Base-by-base conservation (phyloP, 2,888 invertebrate species). In the Mechanitis mazaeus region DNA sequence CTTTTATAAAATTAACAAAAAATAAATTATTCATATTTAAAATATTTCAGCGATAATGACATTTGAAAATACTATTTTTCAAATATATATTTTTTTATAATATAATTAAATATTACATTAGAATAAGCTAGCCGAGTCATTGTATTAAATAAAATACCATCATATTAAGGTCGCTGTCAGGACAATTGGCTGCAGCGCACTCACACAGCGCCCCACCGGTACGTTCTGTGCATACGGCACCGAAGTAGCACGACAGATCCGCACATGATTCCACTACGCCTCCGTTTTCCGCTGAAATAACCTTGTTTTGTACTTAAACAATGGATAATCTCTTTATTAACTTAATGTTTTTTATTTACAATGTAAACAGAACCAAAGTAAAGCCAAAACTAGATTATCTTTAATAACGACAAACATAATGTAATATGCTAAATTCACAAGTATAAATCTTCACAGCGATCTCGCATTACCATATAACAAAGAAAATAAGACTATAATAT, bases 221-320 rank as follows among this genome's bases (percentile, higher is more conserved):
- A 64, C 93, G 92, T 76, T 95, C 94, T 45, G 93, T 92, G 83
- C 97, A 97, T 56, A 93, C 92, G 1, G 96, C 96, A 7, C 96
- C 96, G 78, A 95, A 96, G 78, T 95, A 94, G 79, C 97, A 97
- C 45, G 93, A 93, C 71, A 96, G 84, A 67, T 95, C 94, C 61
- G 92, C 89, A 82, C 96, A 96, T 63, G 93, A 93, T 20, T 93
- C 92, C 20, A 92, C 91, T 58, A 92, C 90, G n/a, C 92, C 92
- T 42, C 93, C 92, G 56, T 88, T 91, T 79, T 94, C 94, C 65
- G 92, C 94, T 94, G 82, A 59, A 55, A 60, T 61, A 59, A 35
- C 28, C 31, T 20, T 55, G 2, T 20, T 35, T 55, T 3, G 38
- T 42, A 3, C 20, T 20, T 20, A 9, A 28, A 50, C 31, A 6